phyloP scores from a whole-genome alignment of 2,888 invertebrate species.

The Erebia ligea region DNA sequence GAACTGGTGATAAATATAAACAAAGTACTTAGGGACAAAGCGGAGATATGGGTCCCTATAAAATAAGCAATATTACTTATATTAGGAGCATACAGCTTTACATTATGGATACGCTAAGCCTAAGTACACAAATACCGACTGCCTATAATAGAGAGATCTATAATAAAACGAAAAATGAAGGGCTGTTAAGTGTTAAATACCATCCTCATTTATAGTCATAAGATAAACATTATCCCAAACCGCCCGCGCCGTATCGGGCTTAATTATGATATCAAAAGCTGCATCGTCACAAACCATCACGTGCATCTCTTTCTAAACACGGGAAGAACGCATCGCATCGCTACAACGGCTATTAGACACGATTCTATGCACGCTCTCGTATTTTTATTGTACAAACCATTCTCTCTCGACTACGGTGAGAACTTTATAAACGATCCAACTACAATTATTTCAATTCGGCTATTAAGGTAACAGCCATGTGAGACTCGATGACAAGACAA shows the following conservation, averaged over 20 bases:
- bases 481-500: constrained; percentile 65
- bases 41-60: too few species aligned
- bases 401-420: constrained; percentile 37
- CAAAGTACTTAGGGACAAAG: too few species aligned
- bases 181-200: constrained; percentile 32
- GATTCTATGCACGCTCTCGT: constrained; percentile 80
- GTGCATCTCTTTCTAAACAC: constrained; percentile 59
- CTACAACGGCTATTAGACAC: constrained; percentile 78
- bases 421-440: constrained; percentile 57
- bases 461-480: constrained; percentile 47
- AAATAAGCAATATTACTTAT: too few species aligned
- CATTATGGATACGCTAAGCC: not conserved
- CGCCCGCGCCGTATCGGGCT: constrained; percentile 52
- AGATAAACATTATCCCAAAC: constrained; percentile 70
- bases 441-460: constrained; percentile 60
- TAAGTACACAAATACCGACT: not conserved
- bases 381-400: constrained; percentile 61
- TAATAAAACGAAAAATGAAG: constrained; percentile 14
- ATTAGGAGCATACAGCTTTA: too few species aligned
- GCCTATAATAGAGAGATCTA: not conserved
- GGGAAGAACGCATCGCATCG: constrained; percentile 54
- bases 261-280: constrained; percentile 81
- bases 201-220: constrained; percentile 65
- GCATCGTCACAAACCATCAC: constrained; percentile 59
- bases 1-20: too few species aligned